These are phyloP conservation scores for Anarsia innoxiella DNA, from an alignment of 2,888 invertebrate genomes.

Conservation along the genomic window DNA sequence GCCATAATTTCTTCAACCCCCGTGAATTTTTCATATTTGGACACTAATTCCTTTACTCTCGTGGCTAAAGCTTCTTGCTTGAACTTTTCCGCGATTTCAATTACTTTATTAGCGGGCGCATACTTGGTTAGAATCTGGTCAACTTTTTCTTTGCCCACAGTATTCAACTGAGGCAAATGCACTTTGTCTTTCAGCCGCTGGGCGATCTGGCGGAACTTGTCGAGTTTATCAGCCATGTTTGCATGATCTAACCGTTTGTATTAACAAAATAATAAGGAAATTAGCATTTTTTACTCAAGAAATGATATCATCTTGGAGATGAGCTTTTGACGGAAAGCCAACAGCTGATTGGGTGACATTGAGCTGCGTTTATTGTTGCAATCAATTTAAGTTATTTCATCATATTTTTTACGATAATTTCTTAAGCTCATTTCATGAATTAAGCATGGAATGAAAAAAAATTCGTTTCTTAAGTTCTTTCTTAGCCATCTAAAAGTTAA, in stretches of 20 bases:
- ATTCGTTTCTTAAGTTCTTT: too few relatives aligned
- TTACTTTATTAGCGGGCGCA: conserved; percentile 47
- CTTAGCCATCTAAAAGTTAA: too few relatives aligned
- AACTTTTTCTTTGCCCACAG: conserved; percentile 46
- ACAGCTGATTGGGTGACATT: conserved; percentile 7
- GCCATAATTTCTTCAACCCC: conserved; percentile 85
- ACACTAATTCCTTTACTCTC: conserved; percentile 65
- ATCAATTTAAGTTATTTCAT: too few relatives aligned
- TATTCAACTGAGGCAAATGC: conserved; percentile 38
- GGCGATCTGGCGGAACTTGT: conserved; percentile 52
- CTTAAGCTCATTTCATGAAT: too few relatives aligned
- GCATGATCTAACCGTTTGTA: conserved; percentile 42
- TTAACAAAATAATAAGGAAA: conserved; percentile 17
- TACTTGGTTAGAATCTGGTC: conserved; percentile 56
- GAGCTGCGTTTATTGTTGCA: too few relatives aligned
- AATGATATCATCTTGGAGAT: conserved; percentile 28
- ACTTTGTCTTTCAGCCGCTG: conserved; percentile 54
- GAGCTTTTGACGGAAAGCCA: conserved; percentile 4
- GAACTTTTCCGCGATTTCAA: conserved; percentile 55
- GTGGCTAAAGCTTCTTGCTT: conserved; percentile 45
- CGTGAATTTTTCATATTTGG: conserved; percentile 82
- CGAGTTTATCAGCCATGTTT: conserved; percentile 62
- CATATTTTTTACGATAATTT: too few relatives aligned
- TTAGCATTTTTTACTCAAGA: conserved; percentile 28
- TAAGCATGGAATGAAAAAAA: too few relatives aligned